Percentiles rank a stretch among this genome's conserved stretches.
These are phyloP conservation scores for Synergus gifuensis DNA, from an alignment of 2,888 invertebrate genomes.

Conservation along the genomic window DNA sequence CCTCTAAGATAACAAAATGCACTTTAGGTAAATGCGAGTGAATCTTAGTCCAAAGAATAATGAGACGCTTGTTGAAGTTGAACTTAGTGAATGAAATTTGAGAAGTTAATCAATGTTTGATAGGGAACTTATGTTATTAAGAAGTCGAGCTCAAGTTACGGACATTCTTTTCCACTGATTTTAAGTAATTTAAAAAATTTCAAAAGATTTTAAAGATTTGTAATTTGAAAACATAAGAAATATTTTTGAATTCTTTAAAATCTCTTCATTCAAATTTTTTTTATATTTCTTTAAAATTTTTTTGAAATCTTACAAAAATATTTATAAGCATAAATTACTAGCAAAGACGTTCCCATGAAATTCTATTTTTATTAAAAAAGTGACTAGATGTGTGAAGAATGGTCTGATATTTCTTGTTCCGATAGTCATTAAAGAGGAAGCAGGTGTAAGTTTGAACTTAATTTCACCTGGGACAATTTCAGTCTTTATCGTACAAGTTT, in stretches of 20 bases:
- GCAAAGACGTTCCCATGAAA: too few species aligned
- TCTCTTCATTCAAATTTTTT: too few species aligned
- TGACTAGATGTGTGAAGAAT: neutral
- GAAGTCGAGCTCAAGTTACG: constrained; percentile 8
- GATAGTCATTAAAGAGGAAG: neutral
- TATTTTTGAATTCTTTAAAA: too few species aligned
- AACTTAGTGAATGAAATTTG: constrained; percentile 7
- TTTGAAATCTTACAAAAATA: too few species aligned
- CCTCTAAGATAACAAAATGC: neutral
- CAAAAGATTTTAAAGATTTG: too few species aligned
- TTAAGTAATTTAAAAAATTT: too few species aligned
- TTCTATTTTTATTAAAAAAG: neutral
- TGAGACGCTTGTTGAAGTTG: neutral
- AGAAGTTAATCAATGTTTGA: constrained; percentile 19
- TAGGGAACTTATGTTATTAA: constrained; percentile 12
- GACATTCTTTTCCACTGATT: neutral
- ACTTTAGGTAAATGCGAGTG: neutral
- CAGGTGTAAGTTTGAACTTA: neutral
- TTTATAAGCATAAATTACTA: too few species aligned
- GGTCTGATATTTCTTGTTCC: neutral
- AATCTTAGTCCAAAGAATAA: neutral
- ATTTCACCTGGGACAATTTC: neutral
- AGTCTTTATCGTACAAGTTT: neutral
- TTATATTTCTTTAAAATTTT: too few species aligned
- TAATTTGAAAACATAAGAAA: too few species aligned